phyloP scores from a whole-genome alignment of 2,113 vertebrate species.

The Ranitomeya imitator region DNA sequence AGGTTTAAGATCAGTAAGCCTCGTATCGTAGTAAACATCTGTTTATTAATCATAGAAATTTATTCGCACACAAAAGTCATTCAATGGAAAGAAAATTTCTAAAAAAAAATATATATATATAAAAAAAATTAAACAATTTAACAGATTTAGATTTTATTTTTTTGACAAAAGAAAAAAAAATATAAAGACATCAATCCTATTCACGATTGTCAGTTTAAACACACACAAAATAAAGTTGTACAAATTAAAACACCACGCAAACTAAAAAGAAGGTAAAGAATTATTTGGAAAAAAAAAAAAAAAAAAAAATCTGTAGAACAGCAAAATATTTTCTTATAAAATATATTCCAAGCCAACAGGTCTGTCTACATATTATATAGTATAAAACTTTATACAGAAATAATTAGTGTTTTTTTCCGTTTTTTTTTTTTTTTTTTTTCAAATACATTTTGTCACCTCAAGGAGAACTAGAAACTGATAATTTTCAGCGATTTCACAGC shows the following conservation, averaged over 20 bases:
- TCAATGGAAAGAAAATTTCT: neutral
- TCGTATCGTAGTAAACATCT: constrained; percentile 26
- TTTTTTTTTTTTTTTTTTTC: constrained; percentile 62
- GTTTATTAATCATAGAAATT: constrained; percentile 1
- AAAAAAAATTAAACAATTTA: constrained; percentile 60
- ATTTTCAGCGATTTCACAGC: constrained; percentile 72
- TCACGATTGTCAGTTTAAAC: constrained; percentile 69
- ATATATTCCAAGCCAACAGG: constrained; percentile 76
- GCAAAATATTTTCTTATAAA: constrained; percentile 70
- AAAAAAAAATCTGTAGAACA: constrained; percentile 49
- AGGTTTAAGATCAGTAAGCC: constrained; percentile 27
- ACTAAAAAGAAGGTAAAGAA: constrained; percentile 50
- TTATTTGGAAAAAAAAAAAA: constrained; percentile 56
- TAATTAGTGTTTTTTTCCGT: constrained; percentile 60
- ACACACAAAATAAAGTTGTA: constrained; percentile 62
- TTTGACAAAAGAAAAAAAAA: constrained; percentile 59
- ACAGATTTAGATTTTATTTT: constrained; percentile 67
- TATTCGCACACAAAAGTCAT: neutral
- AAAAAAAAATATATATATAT: neutral
- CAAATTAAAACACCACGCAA: constrained; percentile 64
- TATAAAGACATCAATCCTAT: constrained; percentile 70
- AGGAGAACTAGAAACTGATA: constrained; percentile 59
- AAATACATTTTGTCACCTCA: constrained; percentile 59
- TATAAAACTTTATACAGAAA: constrained; percentile 67
- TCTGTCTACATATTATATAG: constrained; percentile 75